Base-by-base conservation (phyloP, 2,113 vertebrate species). In the Rhea pennata region DNA sequence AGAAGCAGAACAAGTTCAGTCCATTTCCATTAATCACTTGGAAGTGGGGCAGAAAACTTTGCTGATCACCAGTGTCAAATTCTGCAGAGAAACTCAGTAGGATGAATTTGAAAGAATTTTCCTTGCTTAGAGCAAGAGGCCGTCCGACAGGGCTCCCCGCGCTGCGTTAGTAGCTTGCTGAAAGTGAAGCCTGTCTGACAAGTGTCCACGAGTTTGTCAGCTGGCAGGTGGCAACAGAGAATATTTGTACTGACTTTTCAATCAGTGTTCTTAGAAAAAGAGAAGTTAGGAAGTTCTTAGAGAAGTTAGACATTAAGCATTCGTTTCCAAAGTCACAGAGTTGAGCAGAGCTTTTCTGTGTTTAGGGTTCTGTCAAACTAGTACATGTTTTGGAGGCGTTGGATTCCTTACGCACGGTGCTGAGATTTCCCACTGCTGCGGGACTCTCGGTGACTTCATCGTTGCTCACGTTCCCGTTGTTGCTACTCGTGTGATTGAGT, bases 41-140 rank as follows among this genome's bases (percentile, higher is more conserved):
- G 62, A 91, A 91, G 59, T 90, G 91, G 79, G 61, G 86, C 77
- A 92, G 84, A 92, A 87, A 86, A 81, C 93, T 96, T 92, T 94
- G 93, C 90, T 92, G 76, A 92, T 90, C 86, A 94, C 86, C 86
- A 92, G 62, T 81, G 88, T 87, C 79, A 95, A 90, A 95, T 71
- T 61, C 85, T 92, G 85, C 76, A 81, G 65, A 94, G 80, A 93
- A 94, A 86, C 92, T 80, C 88, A 70, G 73, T 8, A 61, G 93
- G 86, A 95, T 95, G 93, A 93, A 75, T 72, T 86, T 82, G 56
- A 88, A 92, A 72, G 90, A 92, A 87, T 95, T 94, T 94, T 84
- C 61, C 20, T 46, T 96, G 85, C 83, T 93, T 65, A 29, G 61
- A 53, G 79, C 87, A 86, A 46, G 67, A 90, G 89, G 83, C 94